Base-by-base conservation (phyloP, 53 echinoderm and acorn worm genomes). In the Crossaster papposus region DNA sequence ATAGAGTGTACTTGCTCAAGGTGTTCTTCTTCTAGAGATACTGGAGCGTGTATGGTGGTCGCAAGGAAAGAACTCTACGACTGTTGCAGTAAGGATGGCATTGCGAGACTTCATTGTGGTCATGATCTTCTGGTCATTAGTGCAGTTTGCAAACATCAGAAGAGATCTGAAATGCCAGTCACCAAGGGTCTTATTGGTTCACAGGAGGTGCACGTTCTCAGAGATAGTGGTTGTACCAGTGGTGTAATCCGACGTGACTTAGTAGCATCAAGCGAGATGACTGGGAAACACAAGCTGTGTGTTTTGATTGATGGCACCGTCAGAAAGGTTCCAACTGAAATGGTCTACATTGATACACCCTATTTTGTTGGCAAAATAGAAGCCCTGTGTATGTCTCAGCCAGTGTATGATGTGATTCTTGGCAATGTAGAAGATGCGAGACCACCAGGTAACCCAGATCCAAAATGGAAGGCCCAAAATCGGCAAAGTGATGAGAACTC, bases 301-400 rank as follows among this genome's bases (percentile, higher is more conserved):
- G 70, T 70, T 6, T 23, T 83, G 5, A 34, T 65, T 18, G 77
- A 77, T 77, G 77, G 77, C 20, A 77, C 44, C 18, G 44, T 77
- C 18, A 35, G 77, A n/a, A 22, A 70, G 70, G 36, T 34, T 14
- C 65, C 83, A 3, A 34, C 64, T 14, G 83, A 34, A 9, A 36
- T 12, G 20, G 30, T 83, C 36, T n/a, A 31, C 65, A 64, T 83
- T 6, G 68, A 83, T 65, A 79, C 79, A 5, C 89, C 89, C 11
- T 89, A 74, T 24, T 53, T 78, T 2, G 10, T 37, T 26, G 88
- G 88, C 2, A 1, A 30, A 14, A 29, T 54, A 51, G 20, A 51
- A 22, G 88, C 78, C 2, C n/a, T 88, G 20, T 88, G 88, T 88
- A 63, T 88, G 88, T 64, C 78, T n/a, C 79, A 79, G 26, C 89